A percentile compares a stretch with the other conserved stretches of the same genome.
These are phyloP conservation scores for Drepana falcataria DNA, from an alignment of 2,888 invertebrate genomes.

Conservation along the genomic window DNA sequence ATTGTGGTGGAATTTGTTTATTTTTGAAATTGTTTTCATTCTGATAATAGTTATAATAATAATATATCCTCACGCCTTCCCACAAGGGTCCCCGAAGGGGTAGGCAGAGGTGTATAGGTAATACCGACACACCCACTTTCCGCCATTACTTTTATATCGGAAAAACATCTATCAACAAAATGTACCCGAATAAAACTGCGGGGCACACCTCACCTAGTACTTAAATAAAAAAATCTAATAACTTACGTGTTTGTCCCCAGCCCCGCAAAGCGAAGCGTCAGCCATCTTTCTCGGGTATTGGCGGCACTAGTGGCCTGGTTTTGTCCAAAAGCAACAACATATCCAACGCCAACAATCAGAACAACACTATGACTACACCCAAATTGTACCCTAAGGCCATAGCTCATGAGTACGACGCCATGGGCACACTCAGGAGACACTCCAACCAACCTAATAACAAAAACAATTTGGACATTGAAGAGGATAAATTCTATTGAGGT, in stretches of 20 bases:
- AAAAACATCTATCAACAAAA: no score
- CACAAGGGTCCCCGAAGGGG: no score
- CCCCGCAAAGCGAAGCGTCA: constrained; percentile 81
- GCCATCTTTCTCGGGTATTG: constrained; percentile 83
- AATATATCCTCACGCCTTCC: no score
- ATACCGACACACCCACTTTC: no score
- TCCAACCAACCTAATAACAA: constrained; percentile 85
- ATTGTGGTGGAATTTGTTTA: no score
- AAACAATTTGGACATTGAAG: constrained; percentile 80
- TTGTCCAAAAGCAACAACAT: constrained; percentile 79
- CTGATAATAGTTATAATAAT: no score
- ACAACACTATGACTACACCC: constrained; percentile 77
- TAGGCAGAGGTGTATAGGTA: no score
- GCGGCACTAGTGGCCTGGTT: constrained; percentile 70
- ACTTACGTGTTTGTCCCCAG: constrained; percentile 29
- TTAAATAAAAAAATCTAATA: neutral
- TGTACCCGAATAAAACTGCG: no score
- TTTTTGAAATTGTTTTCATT: no score
- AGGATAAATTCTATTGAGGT: constrained; percentile 81
- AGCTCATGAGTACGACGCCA: constrained; percentile 86
- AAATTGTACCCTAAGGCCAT: constrained; percentile 84
- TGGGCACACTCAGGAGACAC: constrained; percentile 86
- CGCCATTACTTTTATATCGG: no score
- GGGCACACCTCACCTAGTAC: no score
- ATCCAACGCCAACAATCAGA: constrained; percentile 81